phyloP scores from a whole-genome alignment of 2,888 invertebrate genomes.

The Orthonevra nobilis region DNA sequence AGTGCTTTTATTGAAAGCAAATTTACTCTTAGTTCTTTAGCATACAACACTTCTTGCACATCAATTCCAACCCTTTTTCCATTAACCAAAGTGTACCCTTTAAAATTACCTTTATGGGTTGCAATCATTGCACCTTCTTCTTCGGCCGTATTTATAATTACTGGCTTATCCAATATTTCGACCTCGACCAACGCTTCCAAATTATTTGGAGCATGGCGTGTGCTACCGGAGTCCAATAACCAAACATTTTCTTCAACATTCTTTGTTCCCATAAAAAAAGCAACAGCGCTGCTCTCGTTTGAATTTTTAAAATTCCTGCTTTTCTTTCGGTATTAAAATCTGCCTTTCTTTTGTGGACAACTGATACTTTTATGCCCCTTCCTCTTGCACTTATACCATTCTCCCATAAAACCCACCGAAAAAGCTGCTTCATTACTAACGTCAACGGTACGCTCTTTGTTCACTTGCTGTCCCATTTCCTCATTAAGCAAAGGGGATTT shows the following conservation, averaged over 20 bases:
- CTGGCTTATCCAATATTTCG: background rate
- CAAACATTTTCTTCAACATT: conserved; percentile 12
- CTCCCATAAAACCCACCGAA: conserved; percentile 1
- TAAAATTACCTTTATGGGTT: background rate
- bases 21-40: conserved; percentile 3
- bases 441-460: background rate
- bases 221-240: conserved; percentile 31
- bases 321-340: background rate
- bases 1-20: conserved; percentile 22
- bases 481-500: conserved; percentile 40
- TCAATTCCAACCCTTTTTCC: no score
- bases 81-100: no score
- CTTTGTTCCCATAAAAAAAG: conserved; percentile 10
- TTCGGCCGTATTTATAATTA: conserved; percentile 16
- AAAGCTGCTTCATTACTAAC: conserved; percentile 9
- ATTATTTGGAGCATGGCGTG: conserved; percentile 1
- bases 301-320: background rate
- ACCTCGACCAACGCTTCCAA: background rate
- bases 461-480: conserved; percentile 24
- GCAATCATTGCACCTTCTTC: conserved; percentile 2
- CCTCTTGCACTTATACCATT: conserved; percentile 39
- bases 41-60: no score
- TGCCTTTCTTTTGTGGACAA: conserved; percentile 22
- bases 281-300: no score
- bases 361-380: conserved; percentile 37